A percentile compares a stretch with the other conserved stretches of the same genome.
phyloP scores from a whole-genome alignment of 2,797 vertebrate genomes.

The Pipistrellus nathusii region DNA sequence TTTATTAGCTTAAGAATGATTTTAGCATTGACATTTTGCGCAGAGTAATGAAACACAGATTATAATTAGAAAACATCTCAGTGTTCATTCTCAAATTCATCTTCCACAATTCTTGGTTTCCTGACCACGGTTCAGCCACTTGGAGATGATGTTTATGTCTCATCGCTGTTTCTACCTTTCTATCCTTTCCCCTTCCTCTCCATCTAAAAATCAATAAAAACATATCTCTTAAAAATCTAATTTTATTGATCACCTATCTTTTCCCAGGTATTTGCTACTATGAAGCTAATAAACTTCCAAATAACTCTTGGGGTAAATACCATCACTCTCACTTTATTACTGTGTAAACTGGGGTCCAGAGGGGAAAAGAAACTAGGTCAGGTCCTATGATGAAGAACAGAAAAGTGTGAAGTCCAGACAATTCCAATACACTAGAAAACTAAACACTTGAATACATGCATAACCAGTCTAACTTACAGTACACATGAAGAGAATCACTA shows the following conservation, averaged over 20 bases:
- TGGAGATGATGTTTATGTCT: not conserved
- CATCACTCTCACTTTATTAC: not conserved
- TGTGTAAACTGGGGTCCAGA: not conserved
- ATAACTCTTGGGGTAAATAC: not conserved
- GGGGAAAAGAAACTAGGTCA: not conserved
- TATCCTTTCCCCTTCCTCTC: not conserved
- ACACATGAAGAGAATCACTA: not conserved
- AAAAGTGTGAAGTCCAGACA: not conserved
- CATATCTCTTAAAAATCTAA: not conserved
- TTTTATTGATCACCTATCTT: not conserved
- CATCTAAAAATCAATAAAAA: not conserved
- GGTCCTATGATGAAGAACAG: not conserved
- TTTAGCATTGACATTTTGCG: slow-evolving; percentile 16
- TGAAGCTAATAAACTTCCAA: not conserved
- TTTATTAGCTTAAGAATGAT: slow-evolving; percentile 73
- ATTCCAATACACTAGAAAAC: not conserved
- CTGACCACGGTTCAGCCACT: not conserved
- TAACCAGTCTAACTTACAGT: not conserved
- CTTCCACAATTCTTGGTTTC: not conserved
- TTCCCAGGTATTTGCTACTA: not conserved
- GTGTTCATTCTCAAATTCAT: not conserved
- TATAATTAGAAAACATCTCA: slow-evolving; percentile 63
- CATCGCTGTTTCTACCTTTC: not conserved
- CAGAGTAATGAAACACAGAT: slow-evolving; percentile 76
- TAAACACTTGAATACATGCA: not conserved